Conservation (phyloP, 2,797 vertebrate genomes). For the Danio choprae region DNA sequence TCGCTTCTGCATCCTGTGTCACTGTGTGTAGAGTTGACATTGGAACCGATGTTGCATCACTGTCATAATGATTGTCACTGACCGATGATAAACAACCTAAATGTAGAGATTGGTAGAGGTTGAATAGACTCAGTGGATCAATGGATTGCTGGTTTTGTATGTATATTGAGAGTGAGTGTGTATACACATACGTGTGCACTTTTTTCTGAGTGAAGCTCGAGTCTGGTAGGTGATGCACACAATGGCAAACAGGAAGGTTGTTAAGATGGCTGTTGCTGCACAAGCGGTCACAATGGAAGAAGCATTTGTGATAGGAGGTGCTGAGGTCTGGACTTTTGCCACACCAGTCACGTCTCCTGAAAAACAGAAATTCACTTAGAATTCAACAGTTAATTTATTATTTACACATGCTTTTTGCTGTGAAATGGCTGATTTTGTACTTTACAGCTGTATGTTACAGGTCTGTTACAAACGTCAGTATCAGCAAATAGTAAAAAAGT, state of each 20-base stretch:
- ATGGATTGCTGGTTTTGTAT: background rate
- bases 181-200: constrained; percentile 29
- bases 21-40: constrained; percentile 47
- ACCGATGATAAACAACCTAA: constrained; percentile 53
- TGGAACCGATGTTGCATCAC: constrained; percentile 38
- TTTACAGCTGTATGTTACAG: background rate
- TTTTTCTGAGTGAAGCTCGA: constrained; percentile 50
- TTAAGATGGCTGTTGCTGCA: constrained; percentile 51
- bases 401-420: background rate
- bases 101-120: background rate
- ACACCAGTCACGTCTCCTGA: constrained; percentile 35
- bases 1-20: constrained; percentile 48
- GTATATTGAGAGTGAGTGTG: background rate
- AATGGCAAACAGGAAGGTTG: constrained; percentile 48
- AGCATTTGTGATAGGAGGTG: constrained; percentile 34
- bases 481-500: background rate
- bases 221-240: constrained; percentile 50
- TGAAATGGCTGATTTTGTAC: background rate
- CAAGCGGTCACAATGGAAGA: constrained; percentile 37
- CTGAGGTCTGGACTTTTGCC: constrained; percentile 34
- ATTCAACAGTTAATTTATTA: background rate
- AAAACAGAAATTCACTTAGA: constrained; percentile 35
- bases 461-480: background rate
- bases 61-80: constrained; percentile 28
- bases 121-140: background rate